A percentile compares a stretch with the other conserved stretches of the same genome.
These are phyloP conservation scores for Camelus bactrianus DNA, from an alignment of 2,113 vertebrate genomes.

Conservation along the genomic window DNA sequence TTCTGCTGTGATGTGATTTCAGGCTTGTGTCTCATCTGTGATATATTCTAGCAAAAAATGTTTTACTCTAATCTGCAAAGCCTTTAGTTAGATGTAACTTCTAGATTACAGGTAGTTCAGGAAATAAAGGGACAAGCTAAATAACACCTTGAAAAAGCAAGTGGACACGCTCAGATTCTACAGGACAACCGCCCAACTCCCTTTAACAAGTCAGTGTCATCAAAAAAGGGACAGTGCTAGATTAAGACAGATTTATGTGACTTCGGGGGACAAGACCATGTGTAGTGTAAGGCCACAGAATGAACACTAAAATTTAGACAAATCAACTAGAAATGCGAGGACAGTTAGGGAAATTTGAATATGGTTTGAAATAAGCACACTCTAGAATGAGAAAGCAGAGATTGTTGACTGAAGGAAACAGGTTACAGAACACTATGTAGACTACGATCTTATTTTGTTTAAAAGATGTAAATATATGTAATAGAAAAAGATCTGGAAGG, in stretches of 20 bases:
- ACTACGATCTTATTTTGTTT: conserved; percentile 10
- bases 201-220: neutral
- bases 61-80: neutral
- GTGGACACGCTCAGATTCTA: neutral
- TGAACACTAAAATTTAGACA: neutral
- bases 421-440: neutral
- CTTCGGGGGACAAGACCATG: neutral
- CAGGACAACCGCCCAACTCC: neutral
- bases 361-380: neutral
- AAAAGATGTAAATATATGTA: neutral
- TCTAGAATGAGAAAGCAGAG: conserved; percentile 29
- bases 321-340: neutral
- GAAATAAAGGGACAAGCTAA: conserved; percentile 9
- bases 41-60: neutral
- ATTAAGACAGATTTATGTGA: neutral
- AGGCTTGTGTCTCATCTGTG: neutral
- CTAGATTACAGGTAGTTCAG: neutral
- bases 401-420: conserved; percentile 13
- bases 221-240: neutral
- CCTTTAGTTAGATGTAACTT: neutral
- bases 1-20: neutral
- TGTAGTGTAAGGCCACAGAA: neutral
- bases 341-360: neutral
- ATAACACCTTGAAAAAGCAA: neutral
- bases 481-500: conserved; percentile 32